Conservation (phyloP, 2,888 invertebrate genomes). For the Serripes groenlandicus region DNA sequence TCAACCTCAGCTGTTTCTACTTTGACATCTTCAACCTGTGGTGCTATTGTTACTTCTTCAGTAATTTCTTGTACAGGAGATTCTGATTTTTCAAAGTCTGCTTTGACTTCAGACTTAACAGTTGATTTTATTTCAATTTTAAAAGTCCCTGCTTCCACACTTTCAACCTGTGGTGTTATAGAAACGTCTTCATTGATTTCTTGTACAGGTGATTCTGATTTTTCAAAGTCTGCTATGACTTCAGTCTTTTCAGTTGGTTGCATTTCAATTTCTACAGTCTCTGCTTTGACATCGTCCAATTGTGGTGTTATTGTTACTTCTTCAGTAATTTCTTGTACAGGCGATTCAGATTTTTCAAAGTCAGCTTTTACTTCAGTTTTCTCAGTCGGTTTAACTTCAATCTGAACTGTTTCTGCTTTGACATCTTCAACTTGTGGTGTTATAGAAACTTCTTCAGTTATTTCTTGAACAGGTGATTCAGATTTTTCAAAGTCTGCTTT, state of each 20-base stretch:
- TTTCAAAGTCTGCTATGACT: not conserved
- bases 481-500: conserved; percentile 28
- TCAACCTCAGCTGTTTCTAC: not conserved
- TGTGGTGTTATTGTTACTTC: not conserved
- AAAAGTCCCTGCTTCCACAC: not conserved
- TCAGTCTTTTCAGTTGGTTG: conserved; percentile 21
- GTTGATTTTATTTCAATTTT: not conserved
- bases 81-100: not conserved
- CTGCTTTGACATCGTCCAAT: conserved; percentile 9
- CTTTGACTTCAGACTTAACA: not conserved
- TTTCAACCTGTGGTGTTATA: not conserved
- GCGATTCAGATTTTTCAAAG: not conserved
- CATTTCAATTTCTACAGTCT: conserved; percentile 28
- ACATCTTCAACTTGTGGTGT: conserved; percentile 28
- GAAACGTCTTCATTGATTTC: not conserved
- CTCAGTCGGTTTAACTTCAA: conserved; percentile 18
- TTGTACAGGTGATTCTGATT: not conserved
- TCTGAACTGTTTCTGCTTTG: conserved; percentile 5
- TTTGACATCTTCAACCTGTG: not conserved
- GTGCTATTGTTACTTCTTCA: not conserved
- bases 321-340: not conserved
- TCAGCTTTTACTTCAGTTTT: conserved; percentile 15
- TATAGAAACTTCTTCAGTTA: conserved; percentile 14
- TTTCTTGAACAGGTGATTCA: conserved; percentile 21
- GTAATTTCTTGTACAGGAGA: not conserved